phyloP scores from a whole-genome alignment of 2,113 vertebrate genomes.

The Myiozetetes cayanensis region DNA sequence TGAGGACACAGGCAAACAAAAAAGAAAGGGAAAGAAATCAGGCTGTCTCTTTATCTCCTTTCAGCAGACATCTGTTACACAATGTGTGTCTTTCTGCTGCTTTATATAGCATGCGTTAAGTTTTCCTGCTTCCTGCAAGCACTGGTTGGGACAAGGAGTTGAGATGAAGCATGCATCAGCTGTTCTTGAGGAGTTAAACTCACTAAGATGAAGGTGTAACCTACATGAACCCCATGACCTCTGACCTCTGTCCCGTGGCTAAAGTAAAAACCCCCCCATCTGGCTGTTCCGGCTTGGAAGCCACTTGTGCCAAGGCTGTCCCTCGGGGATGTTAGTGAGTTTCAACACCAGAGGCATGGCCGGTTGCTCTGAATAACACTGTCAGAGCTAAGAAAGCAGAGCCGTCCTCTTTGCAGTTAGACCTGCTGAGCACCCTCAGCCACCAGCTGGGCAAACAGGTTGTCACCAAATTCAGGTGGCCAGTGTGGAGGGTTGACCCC shows the following conservation, averaged over 20 bases:
- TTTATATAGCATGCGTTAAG: background rate
- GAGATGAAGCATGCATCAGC: background rate
- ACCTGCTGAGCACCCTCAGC: background rate
- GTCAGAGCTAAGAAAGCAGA: background rate
- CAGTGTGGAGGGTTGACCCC: background rate
- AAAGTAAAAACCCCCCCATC: background rate
- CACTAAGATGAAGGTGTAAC: background rate
- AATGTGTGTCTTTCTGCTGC: background rate
- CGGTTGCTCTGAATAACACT: background rate
- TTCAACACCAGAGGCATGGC: background rate
- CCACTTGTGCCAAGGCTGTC: background rate
- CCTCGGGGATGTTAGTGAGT: background rate
- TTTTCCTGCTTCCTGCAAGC: background rate
- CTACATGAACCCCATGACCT: background rate
- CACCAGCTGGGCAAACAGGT: background rate
- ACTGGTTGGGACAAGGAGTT: background rate
- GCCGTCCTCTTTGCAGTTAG: background rate
- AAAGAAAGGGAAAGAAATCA: background rate
- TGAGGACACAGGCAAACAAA: slow-evolving; percentile 25
- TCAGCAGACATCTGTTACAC: slow-evolving; percentile 44
- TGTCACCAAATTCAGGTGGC: background rate
- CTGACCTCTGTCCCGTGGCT: background rate
- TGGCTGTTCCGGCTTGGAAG: background rate
- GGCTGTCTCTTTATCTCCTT: slow-evolving; percentile 23
- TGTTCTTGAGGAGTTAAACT: background rate